Percentiles rank a stretch among this genome's conserved stretches.
These are phyloP conservation scores for Melikaiella ostensackeni DNA, from an alignment of 2,888 invertebrate genomes.

Conservation along the genomic window DNA sequence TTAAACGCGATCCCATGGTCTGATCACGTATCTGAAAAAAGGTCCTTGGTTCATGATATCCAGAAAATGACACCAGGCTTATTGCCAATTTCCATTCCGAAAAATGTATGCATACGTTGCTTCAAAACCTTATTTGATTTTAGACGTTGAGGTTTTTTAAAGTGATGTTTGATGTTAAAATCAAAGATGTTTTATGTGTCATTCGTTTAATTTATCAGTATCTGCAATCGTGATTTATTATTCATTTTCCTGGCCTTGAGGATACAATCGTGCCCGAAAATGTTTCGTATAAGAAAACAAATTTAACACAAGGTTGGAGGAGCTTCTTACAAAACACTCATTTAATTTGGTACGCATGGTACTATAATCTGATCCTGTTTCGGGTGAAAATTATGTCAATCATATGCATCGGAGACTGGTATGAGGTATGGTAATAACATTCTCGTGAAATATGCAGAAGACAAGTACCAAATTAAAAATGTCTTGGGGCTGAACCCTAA, in stretches of 20 bases:
- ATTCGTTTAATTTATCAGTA: not conserved
- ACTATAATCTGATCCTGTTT: constrained; percentile 34
- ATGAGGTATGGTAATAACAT: constrained; percentile 23
- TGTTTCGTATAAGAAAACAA: not conserved
- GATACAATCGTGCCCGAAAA: not conserved
- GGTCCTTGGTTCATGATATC: constrained; percentile 29
- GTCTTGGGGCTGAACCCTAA: not conserved
- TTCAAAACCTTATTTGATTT: not conserved
- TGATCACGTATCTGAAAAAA: constrained; percentile 23
- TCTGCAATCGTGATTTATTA: constrained; percentile 11
- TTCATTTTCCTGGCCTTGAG: constrained; percentile 14
- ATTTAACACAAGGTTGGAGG: not conserved
- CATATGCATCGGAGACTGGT: constrained; percentile 26
- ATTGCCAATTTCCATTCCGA: not conserved
- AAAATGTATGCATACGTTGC: not conserved
- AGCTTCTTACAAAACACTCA: constrained; percentile 17
- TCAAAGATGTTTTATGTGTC: not conserved
- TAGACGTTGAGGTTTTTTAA: not conserved
- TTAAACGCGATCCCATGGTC: constrained; percentile 36
- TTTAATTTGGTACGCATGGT: not conserved
- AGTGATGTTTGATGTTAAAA: not conserved
- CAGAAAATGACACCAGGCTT: constrained; percentile 1
- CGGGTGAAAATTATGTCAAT: constrained; percentile 22
- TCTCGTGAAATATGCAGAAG: constrained; percentile 11
- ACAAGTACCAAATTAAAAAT: constrained; percentile 28